Percentiles rank a stretch among this genome's conserved stretches.
Conservation (phyloP, 2,888 invertebrate genomes). For the Epirrhoe tristata region DNA sequence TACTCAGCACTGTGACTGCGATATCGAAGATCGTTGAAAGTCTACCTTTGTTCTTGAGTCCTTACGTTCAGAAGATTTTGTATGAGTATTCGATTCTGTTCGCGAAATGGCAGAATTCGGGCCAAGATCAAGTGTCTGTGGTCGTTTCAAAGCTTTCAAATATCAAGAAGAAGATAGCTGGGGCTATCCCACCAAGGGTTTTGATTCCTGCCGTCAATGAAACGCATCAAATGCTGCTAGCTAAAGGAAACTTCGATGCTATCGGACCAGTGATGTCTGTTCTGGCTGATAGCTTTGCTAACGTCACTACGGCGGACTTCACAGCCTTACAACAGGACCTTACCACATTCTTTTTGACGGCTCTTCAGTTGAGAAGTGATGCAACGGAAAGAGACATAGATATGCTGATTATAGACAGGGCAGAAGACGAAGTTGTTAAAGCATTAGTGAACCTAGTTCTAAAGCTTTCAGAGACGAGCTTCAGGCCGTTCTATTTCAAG, state of each 20-base stretch:
- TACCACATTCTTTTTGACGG: conserved; percentile 90
- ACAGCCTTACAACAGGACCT: conserved; percentile 88
- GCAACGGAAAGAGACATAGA: conserved; percentile 67
- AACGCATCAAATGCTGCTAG: conserved; percentile 86
- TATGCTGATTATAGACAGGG: conserved; percentile 75
- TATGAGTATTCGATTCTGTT: conserved; percentile 86
- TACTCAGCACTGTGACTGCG: conserved; percentile 91
- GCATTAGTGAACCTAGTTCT: conserved; percentile 92
- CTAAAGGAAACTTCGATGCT: conserved; percentile 85
- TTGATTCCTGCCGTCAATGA: conserved; percentile 90
- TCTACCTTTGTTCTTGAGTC: conserved; percentile 93
- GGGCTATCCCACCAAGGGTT: conserved; percentile 89
- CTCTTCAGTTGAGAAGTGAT: conserved; percentile 88
- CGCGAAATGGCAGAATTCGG: conserved; percentile 79
- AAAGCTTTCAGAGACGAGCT: conserved; percentile 95
- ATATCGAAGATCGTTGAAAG: conserved; percentile 93
- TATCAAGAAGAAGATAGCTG: conserved; percentile 89
- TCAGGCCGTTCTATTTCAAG: conserved; percentile 94
- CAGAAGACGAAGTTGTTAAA: conserved; percentile 91
- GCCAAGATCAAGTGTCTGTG: conserved; percentile 80
- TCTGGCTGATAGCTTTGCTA: conserved; percentile 89
- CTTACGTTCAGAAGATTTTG: conserved; percentile 91
- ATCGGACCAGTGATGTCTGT: conserved; percentile 91
- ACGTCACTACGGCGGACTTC: conserved; percentile 87
- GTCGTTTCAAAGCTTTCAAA: conserved; percentile 85